These are phyloP conservation scores for Priocnemis perturbator DNA, from an alignment of 2,888 invertebrate species.

Conservation along the genomic window DNA sequence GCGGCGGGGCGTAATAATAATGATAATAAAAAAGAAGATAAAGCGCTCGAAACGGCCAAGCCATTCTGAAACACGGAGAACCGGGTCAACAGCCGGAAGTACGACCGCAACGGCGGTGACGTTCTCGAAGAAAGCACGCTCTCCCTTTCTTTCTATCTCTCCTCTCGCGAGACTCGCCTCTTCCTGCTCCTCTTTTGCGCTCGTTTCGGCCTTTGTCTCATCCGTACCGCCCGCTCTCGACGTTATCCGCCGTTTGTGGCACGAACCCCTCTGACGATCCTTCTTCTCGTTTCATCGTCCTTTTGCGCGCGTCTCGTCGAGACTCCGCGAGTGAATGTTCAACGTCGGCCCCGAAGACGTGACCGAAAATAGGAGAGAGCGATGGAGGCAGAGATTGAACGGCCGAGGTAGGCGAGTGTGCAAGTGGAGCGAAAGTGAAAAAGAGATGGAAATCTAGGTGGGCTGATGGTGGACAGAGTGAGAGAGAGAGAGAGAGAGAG, in stretches of 20 bases:
- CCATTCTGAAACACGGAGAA: constrained; percentile 54
- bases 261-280: neutral
- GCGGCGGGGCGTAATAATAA: constrained; percentile 30
- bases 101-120: constrained; percentile 34
- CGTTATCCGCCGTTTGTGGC: constrained; percentile 4
- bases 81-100: constrained; percentile 60
- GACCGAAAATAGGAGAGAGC: neutral
- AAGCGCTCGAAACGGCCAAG: constrained; percentile 35
- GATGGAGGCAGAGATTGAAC: neutral
- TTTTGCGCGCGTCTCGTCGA: neutral
- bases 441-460: neutral
- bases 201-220: constrained; percentile 27
- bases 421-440: neutral
- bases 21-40: constrained; percentile 43
- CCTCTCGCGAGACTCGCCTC: constrained; percentile 7
- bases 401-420: neutral
- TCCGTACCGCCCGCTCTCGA: constrained; percentile 8
- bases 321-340: too few species aligned
- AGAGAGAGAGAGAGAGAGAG: neutral
- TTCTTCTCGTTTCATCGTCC: neutral
- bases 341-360: too few species aligned
- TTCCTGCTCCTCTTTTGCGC: neutral
- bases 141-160: constrained; percentile 1
- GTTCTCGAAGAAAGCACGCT: constrained; percentile 37
- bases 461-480: too few species aligned